Evolutionary conservation across 2,113 vertebrate genomes (phyloP), one percentile per base, ranked within the genome.

Genomic region (Tachysurus vachellii): DNA sequence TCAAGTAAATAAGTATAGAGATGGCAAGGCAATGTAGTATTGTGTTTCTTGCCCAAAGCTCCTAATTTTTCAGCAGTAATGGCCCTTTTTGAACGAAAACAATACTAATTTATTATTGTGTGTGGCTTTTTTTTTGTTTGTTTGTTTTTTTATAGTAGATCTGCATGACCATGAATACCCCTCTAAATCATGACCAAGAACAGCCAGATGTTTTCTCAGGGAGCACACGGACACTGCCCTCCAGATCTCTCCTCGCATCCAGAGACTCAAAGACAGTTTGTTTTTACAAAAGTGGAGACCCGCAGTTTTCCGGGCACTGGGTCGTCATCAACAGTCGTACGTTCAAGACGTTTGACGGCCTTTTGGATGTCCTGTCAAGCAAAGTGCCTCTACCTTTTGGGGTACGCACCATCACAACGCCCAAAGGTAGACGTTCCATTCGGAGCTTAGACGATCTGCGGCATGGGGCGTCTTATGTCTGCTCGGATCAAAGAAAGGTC

Each of bases 281-380:
- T 73, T 99, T 99, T 93, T 99, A 99, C 88, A 99, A 98, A 93
- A 99, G 98, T 0, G 98, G 98, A 70, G 98, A 99, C 90, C 94
- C 96, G 6, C 96, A 96, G 59, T 99, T 99, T 83, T 92, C 93
- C 0, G 97, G 97, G 6, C 96, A 99, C 88, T 95, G 95, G 87
- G 95, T 99, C 93, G 96, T 98, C 53, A 93, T 99, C 89, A 99
- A 95, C 44, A 95, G 92, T 53, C 95, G 96, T 0, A 97, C 97
- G 54, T 98, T 98, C 87, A 99, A 99, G 93, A 97, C 97, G 0
- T 99, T 99, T 86, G 97, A 99, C 59, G 95, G 97, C 26, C 92
- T 99, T 57, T 92, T 99, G 87, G 98, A 99, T 42, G 94, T 93
- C 87, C 94, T 99, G 87, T 99, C 98, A 80, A 95, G 95, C 86